Base-by-base conservation (phyloP, 2,888 invertebrate species). In the Diadegma fenestrale region DNA sequence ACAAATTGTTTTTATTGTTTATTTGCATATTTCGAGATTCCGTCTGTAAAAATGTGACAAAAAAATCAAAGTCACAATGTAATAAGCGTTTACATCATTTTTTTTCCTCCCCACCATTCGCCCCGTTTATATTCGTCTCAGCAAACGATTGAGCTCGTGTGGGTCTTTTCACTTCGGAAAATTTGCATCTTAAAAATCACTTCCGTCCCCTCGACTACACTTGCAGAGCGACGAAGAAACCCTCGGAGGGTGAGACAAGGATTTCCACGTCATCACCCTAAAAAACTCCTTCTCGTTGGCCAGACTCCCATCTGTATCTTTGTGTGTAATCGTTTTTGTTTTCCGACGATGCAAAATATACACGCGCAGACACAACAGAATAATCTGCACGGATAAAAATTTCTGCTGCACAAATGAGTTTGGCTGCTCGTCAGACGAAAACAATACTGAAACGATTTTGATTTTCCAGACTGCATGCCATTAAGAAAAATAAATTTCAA, bases 101-200 rank as follows among this genome's bases (percentile, higher is more conserved):
- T 68, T 41, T 79, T 33, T 43, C 51, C 61, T 10, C 45, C 48
- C 26, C 41, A 33, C 45, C 43, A 43, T 79, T 79, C 41, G 17
- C 41, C n/a, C 45, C 79, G 41, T 45, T 51, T 63, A 72, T 64
- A 69, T 75, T 51, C 61, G 71, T 85, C 43, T 68, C 63, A 72
- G 54, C 63, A 72, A 43, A 64, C 78, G 26, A 73, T 33, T 41
- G 54, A 58, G 41, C 61, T 71, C 48, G 37, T 33, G 61, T 30
- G 51, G 54, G 73, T 80, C 63, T 84, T 78, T 82, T 84, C 72
- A 76, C 68, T 61, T 41, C 48, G 54, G 77, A 80, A 71, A 89
- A 90, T 90, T 89, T 89, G 88, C 88, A 89, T 89, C 86, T 86
- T 87, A 88, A 89, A 88, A 89, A 90, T 90, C 88, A 87, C 87